Conservation (phyloP, 2,888 invertebrate genomes). For the Caenorhabditis sp. region DNA sequence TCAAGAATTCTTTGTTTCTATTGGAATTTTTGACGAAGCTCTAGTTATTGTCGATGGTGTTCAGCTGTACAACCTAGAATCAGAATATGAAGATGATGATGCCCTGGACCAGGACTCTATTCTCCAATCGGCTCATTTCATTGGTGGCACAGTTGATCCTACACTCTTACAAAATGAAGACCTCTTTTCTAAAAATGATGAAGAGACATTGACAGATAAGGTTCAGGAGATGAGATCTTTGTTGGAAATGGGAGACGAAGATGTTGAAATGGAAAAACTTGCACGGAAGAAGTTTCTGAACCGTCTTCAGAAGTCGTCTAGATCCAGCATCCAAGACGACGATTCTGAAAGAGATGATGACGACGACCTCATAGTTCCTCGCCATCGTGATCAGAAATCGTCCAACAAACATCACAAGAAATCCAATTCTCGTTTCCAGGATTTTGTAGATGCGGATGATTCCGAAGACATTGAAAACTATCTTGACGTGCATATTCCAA, state of each 20-base stretch:
- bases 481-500: neutral
- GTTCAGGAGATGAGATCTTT: neutral
- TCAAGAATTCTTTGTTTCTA: slow-evolving; percentile 45
- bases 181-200: neutral
- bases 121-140: neutral
- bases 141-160: neutral
- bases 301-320: neutral
- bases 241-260: neutral
- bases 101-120: slow-evolving; percentile 7
- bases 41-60: slow-evolving; percentile 41
- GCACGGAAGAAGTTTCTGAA: neutral
- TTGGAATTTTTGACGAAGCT: slow-evolving; percentile 28
- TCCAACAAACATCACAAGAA: no score
- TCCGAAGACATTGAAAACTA: neutral
- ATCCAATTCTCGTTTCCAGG: neutral
- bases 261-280: neutral
- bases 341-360: slow-evolving; percentile 89
- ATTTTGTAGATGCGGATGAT: no score
- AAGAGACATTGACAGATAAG: neutral
- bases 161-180: no score
- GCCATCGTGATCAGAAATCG: neutral
- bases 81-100: slow-evolving; percentile 88
- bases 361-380: neutral
- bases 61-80: slow-evolving; percentile 83
- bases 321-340: slow-evolving; percentile 87